phyloP scores from a whole-genome alignment of 2,113 vertebrate genomes.

The Saccopteryx bilineata region DNA sequence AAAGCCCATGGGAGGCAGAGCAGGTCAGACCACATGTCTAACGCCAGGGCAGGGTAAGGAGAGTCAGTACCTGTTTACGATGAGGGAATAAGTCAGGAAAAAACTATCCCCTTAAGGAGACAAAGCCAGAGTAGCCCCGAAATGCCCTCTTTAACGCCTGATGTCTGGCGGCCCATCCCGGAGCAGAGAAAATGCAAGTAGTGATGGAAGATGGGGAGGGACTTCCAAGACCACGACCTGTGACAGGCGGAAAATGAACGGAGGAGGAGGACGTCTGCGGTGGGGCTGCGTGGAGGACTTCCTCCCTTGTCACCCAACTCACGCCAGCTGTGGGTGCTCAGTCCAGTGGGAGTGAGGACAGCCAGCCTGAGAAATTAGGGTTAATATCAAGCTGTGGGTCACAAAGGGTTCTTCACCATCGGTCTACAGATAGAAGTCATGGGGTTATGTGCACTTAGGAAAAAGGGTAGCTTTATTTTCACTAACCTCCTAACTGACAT shows the following conservation, averaged over 20 bases:
- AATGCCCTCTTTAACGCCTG: neutral
- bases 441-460: neutral
- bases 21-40: neutral
- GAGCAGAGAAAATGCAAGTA: slow-evolving; percentile 22
- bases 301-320: neutral
- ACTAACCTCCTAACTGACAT: slow-evolving; percentile 28
- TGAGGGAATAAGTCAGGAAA: neutral
- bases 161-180: neutral
- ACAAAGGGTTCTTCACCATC: neutral
- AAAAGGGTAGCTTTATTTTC: slow-evolving; percentile 9
- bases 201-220: neutral
- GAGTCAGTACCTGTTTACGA: neutral
- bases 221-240: neutral
- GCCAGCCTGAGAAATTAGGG: neutral
- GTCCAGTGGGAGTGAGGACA: neutral
- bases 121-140: neutral
- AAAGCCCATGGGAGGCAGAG: neutral
- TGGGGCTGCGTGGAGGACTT: neutral
- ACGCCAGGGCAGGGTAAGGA: neutral
- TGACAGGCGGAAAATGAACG: neutral
- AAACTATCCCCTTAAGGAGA: neutral
- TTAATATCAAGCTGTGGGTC: neutral
- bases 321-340: neutral
- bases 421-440: neutral
- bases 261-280: neutral